Evolutionary conservation across 2,888 invertebrate species (phyloP), one percentile per base, ranked within the genome.

Genomic region (Ophioninae sp.): DNA sequence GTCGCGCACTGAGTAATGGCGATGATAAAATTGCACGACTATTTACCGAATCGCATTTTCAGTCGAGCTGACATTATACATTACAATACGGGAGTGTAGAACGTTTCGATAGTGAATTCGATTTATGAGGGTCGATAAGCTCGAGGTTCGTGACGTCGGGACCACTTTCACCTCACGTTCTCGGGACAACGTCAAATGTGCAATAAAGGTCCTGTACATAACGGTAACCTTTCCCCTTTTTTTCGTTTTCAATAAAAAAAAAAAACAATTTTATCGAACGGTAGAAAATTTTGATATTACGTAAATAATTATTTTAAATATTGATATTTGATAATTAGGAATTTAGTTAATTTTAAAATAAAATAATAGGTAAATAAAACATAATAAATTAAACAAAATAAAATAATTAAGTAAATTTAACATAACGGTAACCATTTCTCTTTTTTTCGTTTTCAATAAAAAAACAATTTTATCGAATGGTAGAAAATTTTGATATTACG

Each of bases 81-180:
- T 79, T 79, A 79, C 56, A 65, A 59, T 59, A 41, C 22, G 30
- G 64, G 65, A 39, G 37, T 71, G 64, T 58, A 59, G 23, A 22
- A 59, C 64, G 72, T 81, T 81, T 72, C 71, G 76, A 81, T 81
- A 75, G 69, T 73, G 39, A 22, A 76, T 72, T 81, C 76, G 71
- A 82, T 78, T 69, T 68, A 73, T 41, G 73, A 74, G 22, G 63
- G 30, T 56, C 78, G 82, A 82, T 82, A 82, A 82, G 63, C 37
- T 64, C 20, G 8, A 67, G 73, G 9, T 22, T 82, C 73, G 73
- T 78, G 73, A 73, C 51, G 73, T 56, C 73, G 59, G 59, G 73
- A 44, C 67, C 59, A 65, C 82, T 82, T 82, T 79, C 82, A 79
- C 78, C 74, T 64, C 74, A 58, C 78, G 78, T 79, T 82, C 58